phyloP scores from a whole-genome alignment of 2,113 vertebrate species.

The Machaerirhynchus nigripectus region DNA sequence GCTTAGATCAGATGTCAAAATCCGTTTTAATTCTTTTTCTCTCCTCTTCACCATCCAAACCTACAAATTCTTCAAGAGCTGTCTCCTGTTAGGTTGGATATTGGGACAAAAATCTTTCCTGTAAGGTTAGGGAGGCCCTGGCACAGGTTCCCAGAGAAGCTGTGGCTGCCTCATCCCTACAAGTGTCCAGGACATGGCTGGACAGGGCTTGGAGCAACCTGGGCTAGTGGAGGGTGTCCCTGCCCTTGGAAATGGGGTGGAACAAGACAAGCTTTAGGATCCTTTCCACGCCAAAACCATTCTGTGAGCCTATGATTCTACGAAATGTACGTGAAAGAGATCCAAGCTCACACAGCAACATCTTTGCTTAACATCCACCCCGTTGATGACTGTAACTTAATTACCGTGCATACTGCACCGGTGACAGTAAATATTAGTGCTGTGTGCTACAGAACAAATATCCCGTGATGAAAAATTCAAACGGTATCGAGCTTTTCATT shows the following conservation, averaged over 20 bases:
- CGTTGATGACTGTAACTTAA: conserved; percentile 28
- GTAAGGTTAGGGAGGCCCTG: background rate
- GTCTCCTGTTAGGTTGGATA: background rate
- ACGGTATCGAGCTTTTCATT: conserved; percentile 59
- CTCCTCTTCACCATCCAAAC: background rate
- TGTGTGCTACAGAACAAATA: conserved; percentile 59
- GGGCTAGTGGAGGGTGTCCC: fast-evolving
- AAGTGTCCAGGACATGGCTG: background rate
- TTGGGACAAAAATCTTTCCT: background rate
- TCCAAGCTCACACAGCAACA: background rate
- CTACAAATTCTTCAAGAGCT: background rate
- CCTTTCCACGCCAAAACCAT: background rate
- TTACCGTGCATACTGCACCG: background rate
- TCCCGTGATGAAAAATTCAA: conserved; percentile 60
- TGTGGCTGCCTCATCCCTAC: background rate
- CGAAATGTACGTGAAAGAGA: background rate
- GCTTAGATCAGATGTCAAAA: background rate
- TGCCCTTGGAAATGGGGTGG: fast-evolving
- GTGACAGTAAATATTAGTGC: conserved; percentile 68
- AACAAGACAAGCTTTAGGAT: background rate
- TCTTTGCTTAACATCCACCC: conserved; percentile 32
- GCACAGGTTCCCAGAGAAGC: fast-evolving
- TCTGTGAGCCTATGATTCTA: fast-evolving
- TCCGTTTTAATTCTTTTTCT: background rate
- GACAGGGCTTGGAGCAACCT: fast-evolving